phyloP scores from a whole-genome alignment of 64 coral and sea anemone species.

The Dendronephthya gigantea region DNA sequence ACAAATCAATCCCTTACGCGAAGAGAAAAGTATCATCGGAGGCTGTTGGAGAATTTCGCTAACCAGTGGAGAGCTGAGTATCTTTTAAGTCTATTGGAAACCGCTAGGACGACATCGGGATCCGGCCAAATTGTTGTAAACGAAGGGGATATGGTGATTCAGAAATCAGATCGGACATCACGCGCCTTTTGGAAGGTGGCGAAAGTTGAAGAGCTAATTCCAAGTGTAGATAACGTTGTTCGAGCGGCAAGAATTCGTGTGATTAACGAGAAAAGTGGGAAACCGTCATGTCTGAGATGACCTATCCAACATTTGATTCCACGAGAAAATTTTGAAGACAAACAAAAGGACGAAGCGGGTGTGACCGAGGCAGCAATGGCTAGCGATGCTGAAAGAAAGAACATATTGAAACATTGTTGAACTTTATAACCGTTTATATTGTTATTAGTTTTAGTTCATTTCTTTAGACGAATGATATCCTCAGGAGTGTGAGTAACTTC shows the following conservation, averaged over 20 bases:
- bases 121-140: not conserved
- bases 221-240: not conserved
- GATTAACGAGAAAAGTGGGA: not conserved
- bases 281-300: not conserved
- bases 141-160: conserved; percentile 1
- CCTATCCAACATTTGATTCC: not conserved
- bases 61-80: conserved; percentile 4
- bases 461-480: too few species aligned
- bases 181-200: conserved; percentile 21
- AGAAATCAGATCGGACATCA: not conserved
- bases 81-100: conserved; percentile 7
- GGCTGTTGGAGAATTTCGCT: conserved; percentile 12
- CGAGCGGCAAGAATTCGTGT: not conserved
- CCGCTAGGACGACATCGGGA: not conserved
- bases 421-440: too few species aligned
- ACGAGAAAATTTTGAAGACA: not conserved
- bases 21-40: conserved; percentile 15
- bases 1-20: not conserved
- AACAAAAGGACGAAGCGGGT: not conserved
- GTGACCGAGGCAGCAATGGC: too few species aligned
- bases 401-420: too few species aligned
- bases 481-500: too few species aligned
- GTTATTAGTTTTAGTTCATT: too few species aligned
- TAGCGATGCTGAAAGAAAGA: too few species aligned
- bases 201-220: not conserved